These are phyloP conservation scores for Coregonus clupeaformis DNA, from an alignment of 2,113 vertebrate species.

Conservation along the genomic window DNA sequence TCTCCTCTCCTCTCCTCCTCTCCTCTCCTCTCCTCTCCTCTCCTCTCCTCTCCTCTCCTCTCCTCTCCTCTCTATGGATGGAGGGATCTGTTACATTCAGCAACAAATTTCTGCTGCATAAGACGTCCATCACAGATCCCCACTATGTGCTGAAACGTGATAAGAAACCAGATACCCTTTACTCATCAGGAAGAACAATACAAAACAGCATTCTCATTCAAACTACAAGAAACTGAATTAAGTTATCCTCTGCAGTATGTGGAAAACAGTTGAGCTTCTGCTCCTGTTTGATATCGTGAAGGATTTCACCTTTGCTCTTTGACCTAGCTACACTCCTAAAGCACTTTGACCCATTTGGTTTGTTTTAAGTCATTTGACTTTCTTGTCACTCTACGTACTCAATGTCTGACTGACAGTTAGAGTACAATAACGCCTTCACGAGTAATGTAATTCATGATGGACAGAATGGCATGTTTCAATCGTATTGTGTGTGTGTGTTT, in stretches of 20 bases:
- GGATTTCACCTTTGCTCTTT: not conserved
- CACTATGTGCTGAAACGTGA: slow-evolving; percentile 61
- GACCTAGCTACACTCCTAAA: not conserved
- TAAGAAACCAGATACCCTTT: slow-evolving; percentile 55
- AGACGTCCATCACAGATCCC: slow-evolving; percentile 63
- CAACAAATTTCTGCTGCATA: slow-evolving; percentile 72
- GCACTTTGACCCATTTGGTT: slow-evolving; percentile 21
- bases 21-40: slow-evolving; percentile 13
- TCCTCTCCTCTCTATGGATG: slow-evolving; percentile 27
- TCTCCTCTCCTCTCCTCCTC: not conserved
- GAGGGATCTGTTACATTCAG: slow-evolving; percentile 67
- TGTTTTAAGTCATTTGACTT: slow-evolving; percentile 55
- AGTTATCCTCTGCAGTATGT: not conserved
- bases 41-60: not conserved
- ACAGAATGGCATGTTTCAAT: slow-evolving; percentile 8
- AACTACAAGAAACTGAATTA: not conserved
- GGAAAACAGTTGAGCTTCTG: not conserved
- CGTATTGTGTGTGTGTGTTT: not conserved
- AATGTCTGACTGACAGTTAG: slow-evolving; percentile 22
- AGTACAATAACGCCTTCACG: slow-evolving; percentile 16
- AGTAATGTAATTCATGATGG: slow-evolving; percentile 29
- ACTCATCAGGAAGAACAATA: slow-evolving; percentile 17
- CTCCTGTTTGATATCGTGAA: not conserved
- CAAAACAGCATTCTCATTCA: slow-evolving; percentile 13
- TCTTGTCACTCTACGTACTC: slow-evolving; percentile 26